phyloP scores from a whole-genome alignment of 2,797 vertebrate genomes.

The Huso huso region DNA sequence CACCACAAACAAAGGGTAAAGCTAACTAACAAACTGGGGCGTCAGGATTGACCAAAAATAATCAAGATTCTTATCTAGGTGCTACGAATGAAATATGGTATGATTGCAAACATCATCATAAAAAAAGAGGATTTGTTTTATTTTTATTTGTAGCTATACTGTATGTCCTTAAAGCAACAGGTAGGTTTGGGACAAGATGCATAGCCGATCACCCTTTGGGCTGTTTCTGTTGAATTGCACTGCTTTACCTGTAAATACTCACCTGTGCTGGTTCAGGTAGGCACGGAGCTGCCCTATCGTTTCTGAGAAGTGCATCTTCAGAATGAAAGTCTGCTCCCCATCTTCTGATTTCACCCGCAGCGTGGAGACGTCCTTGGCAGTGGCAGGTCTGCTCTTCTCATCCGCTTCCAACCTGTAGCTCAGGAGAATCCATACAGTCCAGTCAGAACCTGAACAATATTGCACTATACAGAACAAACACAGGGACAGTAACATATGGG shows the following conservation, averaged over 20 bases:
- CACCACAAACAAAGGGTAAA: background rate
- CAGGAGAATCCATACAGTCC: background rate
- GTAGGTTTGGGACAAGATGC: too few relatives aligned
- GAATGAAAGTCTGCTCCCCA: slow-evolving; percentile 55
- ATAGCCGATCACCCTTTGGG: background rate
- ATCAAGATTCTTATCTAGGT: too few relatives aligned
- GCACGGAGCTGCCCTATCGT: slow-evolving; percentile 71
- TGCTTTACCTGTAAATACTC: background rate
- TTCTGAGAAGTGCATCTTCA: slow-evolving; percentile 67
- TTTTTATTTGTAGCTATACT: too few relatives aligned
- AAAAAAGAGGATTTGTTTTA: too few relatives aligned
- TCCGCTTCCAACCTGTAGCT: slow-evolving; percentile 25
- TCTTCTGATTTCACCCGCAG: slow-evolving; percentile 79
- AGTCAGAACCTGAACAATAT: too few relatives aligned
- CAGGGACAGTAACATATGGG: too few relatives aligned
- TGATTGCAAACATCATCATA: too few relatives aligned
- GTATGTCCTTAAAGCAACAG: too few relatives aligned
- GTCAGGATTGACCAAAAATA: too few relatives aligned
- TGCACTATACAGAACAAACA: too few relatives aligned
- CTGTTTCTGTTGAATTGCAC: background rate
- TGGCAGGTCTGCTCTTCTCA: slow-evolving; percentile 3
- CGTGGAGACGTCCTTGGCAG: slow-evolving; percentile 27
- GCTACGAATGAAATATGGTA: too few relatives aligned
- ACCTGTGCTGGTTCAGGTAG: slow-evolving; percentile 69
- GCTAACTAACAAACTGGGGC: too few relatives aligned